Conservation (phyloP, 2,113 vertebrate species). For the Forbesichthys papilliferus region DNA sequence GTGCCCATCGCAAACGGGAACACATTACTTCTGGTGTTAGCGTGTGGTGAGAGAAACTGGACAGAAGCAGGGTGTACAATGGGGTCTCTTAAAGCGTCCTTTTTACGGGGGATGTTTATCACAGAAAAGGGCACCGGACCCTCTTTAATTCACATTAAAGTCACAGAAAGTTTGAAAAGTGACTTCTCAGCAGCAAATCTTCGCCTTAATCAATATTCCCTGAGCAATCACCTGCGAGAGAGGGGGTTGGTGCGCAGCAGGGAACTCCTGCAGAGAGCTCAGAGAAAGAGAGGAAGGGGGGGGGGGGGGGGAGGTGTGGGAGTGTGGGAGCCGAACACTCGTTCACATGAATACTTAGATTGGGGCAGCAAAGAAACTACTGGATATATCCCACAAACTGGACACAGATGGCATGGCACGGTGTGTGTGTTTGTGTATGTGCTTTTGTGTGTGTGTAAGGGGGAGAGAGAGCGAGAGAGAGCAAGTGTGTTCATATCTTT, state of each 20-base stretch:
- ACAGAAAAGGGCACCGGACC: slow-evolving; percentile 26
- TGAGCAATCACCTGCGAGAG: slow-evolving; percentile 74
- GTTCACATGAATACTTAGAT: slow-evolving; percentile 53
- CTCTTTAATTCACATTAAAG: slow-evolving; percentile 64
- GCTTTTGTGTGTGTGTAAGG: not conserved
- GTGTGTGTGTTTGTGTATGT: not conserved
- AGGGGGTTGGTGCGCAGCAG: slow-evolving; percentile 71
- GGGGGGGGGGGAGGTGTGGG: slow-evolving; percentile 28
- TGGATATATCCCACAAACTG: slow-evolving; percentile 13
- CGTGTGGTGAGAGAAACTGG: slow-evolving; percentile 16
- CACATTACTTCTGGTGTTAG: slow-evolving; percentile 6
- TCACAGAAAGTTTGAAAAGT: slow-evolving; percentile 69
- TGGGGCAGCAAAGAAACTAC: slow-evolving; percentile 27
- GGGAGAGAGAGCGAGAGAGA: not conserved
- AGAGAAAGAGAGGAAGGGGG: not conserved
- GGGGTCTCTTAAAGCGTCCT: slow-evolving; percentile 17
- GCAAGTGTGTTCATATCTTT: no score
- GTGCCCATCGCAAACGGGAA: slow-evolving; percentile 29
- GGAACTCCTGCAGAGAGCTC: slow-evolving; percentile 59
- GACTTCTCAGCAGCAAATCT: slow-evolving; percentile 68
- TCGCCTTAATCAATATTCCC: slow-evolving; percentile 78
- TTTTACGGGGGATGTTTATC: slow-evolving; percentile 44
- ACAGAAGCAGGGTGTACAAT: slow-evolving; percentile 25
- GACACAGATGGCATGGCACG: slow-evolving; percentile 16
- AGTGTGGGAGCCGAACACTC: slow-evolving; percentile 40